Evolutionary conservation across 2,797 vertebrate species (phyloP).

Genomic region (Smutsia temminckii): DNA sequence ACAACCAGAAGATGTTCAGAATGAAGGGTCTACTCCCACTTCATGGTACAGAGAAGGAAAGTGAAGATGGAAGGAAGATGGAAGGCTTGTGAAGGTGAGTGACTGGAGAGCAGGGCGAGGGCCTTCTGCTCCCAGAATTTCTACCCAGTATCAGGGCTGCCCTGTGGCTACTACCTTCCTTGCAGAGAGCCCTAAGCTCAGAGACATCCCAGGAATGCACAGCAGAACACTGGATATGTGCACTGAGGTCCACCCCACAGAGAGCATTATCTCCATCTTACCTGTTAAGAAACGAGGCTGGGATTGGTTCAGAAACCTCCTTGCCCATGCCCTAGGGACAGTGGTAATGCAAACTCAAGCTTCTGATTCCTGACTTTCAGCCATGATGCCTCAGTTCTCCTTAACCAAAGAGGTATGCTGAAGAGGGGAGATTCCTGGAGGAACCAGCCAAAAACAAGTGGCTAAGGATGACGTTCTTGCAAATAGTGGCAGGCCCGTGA

Average conservation of each 20-base stretch:
- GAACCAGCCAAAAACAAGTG: background rate
- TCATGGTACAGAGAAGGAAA: background rate
- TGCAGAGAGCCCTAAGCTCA: background rate
- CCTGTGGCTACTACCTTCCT: background rate
- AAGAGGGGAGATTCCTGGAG: background rate
- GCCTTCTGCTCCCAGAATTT: background rate
- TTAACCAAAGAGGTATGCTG: background rate
- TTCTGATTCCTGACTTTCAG: background rate
- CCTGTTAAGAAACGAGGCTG: background rate
- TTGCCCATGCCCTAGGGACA: background rate
- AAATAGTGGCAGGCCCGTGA: background rate
- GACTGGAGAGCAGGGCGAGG: background rate
- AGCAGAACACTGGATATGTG: background rate
- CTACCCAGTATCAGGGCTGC: background rate
- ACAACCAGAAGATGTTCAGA: background rate
- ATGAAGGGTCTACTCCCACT: background rate
- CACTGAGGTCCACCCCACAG: background rate
- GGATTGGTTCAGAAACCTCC: background rate
- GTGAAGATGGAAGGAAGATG: background rate
- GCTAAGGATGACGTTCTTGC: background rate
- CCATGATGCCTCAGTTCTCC: background rate
- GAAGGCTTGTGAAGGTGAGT: background rate
- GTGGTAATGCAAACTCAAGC: background rate
- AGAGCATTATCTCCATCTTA: background rate
- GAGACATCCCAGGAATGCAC: background rate